phyloP scores from a whole-genome alignment of 2,113 vertebrate species.

The Eudyptes chrysolophus region DNA sequence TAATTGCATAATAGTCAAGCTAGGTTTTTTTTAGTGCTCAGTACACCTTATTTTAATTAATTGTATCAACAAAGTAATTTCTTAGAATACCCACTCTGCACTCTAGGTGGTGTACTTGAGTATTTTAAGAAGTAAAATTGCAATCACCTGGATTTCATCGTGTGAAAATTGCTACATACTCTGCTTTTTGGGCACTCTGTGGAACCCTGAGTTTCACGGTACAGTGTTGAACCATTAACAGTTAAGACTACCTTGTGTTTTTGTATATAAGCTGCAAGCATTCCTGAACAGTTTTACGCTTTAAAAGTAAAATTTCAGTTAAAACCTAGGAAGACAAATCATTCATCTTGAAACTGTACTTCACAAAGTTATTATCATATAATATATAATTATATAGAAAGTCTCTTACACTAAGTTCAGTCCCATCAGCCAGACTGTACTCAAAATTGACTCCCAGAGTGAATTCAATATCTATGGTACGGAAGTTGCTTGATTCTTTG shows the following conservation, averaged over 20 bases:
- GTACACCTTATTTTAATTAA: not conserved
- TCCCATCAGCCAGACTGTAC: slow-evolving; percentile 88
- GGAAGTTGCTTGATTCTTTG: slow-evolving; percentile 88
- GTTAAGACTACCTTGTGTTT: not conserved
- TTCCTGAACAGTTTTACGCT: not conserved
- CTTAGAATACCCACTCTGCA: not conserved
- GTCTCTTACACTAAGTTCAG: slow-evolving; percentile 84
- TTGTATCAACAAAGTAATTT: not conserved
- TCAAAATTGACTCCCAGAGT: slow-evolving; percentile 82
- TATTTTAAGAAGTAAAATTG: not conserved
- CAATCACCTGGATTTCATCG: not conserved
- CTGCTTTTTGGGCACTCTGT: not conserved
- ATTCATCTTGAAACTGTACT: not conserved
- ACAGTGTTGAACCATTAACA: not conserved
- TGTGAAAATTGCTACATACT: not conserved
- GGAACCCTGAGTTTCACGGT: not conserved
- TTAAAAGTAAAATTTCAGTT: not conserved
- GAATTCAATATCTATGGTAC: slow-evolving; percentile 83
- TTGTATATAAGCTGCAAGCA: not conserved
- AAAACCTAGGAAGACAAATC: not conserved
- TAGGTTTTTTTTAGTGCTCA: not conserved
- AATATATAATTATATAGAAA: not conserved
- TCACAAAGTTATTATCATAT: not conserved
- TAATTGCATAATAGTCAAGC: not conserved
- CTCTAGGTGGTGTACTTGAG: not conserved